Conservation (phyloP, 2,888 invertebrate genomes). For the Fissipunctia ypsillon region DNA sequence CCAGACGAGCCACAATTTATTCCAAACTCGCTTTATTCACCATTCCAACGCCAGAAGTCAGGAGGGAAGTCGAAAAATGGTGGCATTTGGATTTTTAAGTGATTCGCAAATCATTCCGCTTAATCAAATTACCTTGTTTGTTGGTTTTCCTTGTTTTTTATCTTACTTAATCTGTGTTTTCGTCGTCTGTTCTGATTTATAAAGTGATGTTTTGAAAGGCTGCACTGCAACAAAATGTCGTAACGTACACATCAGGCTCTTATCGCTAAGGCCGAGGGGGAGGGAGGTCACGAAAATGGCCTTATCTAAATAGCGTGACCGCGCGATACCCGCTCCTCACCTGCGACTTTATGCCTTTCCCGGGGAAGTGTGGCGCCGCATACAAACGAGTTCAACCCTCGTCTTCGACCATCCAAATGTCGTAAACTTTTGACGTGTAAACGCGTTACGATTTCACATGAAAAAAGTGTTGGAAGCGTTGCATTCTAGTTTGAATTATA, state of each 20-base stretch:
- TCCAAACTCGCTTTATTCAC: conserved; percentile 88
- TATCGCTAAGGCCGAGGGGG: conserved; percentile 78
- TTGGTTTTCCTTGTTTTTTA: conserved; percentile 77
- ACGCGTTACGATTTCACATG: conserved; percentile 73
- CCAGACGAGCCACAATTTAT: conserved; percentile 89
- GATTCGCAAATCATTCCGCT: conserved; percentile 89
- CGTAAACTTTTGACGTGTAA: conserved; percentile 81
- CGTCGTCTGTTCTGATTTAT: conserved; percentile 28
- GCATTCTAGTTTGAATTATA: conserved; percentile 81
- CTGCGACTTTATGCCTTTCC: conserved; percentile 88
- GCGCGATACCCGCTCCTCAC: conserved; percentile 86
- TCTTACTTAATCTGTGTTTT: conserved; percentile 60
- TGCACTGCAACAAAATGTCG: conserved; percentile 72
- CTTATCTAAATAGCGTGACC: conserved; percentile 90
- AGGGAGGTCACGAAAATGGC: conserved; percentile 83
- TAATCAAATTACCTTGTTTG: conserved; percentile 87
- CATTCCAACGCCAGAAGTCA: conserved; percentile 84
- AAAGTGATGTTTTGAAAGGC: conserved; percentile 42
- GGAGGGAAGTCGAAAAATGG: conserved; percentile 84
- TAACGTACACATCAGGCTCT: conserved; percentile 74
- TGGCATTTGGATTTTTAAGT: conserved; percentile 88
- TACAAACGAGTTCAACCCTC: conserved; percentile 85
- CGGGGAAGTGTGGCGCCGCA: conserved; percentile 83
- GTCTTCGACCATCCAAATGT: conserved; percentile 76
- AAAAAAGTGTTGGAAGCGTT: conserved; percentile 72